Conservation (phyloP, 2,888 invertebrate genomes). For the Pasiphila rectangulata region DNA sequence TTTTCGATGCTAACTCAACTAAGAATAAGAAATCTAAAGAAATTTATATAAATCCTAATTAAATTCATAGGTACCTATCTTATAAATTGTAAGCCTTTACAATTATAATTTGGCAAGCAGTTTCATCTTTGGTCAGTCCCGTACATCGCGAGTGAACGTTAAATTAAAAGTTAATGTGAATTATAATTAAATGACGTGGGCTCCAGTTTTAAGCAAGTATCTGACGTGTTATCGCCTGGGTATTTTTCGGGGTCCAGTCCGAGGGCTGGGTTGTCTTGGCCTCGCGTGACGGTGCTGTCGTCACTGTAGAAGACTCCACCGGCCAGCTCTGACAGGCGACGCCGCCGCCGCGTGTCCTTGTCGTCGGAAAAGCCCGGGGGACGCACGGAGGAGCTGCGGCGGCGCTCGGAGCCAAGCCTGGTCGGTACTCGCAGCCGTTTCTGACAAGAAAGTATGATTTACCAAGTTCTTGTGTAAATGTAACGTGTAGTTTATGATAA, state of each 20-base stretch:
- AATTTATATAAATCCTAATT: too few relatives aligned
- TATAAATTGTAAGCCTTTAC: neutral
- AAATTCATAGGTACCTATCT: too few relatives aligned
- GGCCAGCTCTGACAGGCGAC: slow-evolving; percentile 71
- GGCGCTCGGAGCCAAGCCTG: slow-evolving; percentile 62
- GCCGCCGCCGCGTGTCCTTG: slow-evolving; percentile 69
- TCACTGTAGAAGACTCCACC: slow-evolving; percentile 77
- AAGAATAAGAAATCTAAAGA: too few relatives aligned
- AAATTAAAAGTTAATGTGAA: slow-evolving; percentile 3
- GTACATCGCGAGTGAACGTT: neutral
- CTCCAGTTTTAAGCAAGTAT: slow-evolving; percentile 51
- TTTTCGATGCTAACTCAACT: too few relatives aligned
- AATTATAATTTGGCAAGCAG: slow-evolving; percentile 8
- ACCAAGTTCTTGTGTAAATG: neutral
- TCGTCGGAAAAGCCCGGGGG: slow-evolving; percentile 65
- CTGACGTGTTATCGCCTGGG: slow-evolving; percentile 46
- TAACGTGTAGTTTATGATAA: too few relatives aligned
- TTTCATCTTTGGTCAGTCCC: slow-evolving; percentile 12
- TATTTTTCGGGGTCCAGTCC: slow-evolving; percentile 64
- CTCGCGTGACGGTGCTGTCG: slow-evolving; percentile 48
- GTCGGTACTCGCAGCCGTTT: slow-evolving; percentile 60
- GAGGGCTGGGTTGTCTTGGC: slow-evolving; percentile 67
- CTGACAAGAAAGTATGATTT: slow-evolving; percentile 39
- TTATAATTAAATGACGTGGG: slow-evolving; percentile 29
- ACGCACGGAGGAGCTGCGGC: slow-evolving; percentile 70